These are phyloP conservation scores for Bradypus variegatus DNA, from an alignment of 2,797 vertebrate species.

Conservation along the genomic window DNA sequence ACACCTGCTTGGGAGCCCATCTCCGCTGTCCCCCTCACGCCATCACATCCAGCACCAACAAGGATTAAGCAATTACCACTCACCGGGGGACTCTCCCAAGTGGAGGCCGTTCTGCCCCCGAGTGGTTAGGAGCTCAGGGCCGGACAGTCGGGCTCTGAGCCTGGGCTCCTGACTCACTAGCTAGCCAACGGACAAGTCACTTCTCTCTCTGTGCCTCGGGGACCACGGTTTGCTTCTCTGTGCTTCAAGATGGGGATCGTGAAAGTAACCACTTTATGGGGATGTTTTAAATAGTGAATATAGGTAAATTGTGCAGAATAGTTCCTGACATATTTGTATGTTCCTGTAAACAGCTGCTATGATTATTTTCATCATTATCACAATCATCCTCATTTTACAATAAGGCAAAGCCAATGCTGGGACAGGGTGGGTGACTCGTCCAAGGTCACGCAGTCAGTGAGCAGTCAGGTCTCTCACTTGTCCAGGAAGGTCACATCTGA, in stretches of 20 bases:
- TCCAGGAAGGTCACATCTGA: background rate
- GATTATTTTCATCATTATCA: background rate
- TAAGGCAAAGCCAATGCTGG: background rate
- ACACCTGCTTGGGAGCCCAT: background rate
- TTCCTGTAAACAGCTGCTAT: background rate
- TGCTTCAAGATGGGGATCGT: background rate
- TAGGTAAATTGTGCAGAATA: background rate
- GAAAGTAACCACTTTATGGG: background rate
- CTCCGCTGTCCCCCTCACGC: background rate
- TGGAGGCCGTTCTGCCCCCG: background rate
- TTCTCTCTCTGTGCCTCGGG: background rate
- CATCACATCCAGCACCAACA: background rate
- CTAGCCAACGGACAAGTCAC: background rate
- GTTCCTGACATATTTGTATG: background rate
- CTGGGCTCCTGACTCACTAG: background rate
- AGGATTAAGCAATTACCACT: background rate
- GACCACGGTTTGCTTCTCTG: background rate
- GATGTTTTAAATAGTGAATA: background rate
- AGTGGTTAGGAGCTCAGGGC: background rate
- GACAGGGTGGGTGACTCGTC: background rate
- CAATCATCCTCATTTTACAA: background rate
- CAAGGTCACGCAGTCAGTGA: background rate
- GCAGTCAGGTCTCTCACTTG: background rate
- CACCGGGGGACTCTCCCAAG: background rate
- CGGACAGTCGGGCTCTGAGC: background rate